Conservation (phyloP, 2,113 vertebrate genomes). For the Chloroceryle aenea region DNA sequence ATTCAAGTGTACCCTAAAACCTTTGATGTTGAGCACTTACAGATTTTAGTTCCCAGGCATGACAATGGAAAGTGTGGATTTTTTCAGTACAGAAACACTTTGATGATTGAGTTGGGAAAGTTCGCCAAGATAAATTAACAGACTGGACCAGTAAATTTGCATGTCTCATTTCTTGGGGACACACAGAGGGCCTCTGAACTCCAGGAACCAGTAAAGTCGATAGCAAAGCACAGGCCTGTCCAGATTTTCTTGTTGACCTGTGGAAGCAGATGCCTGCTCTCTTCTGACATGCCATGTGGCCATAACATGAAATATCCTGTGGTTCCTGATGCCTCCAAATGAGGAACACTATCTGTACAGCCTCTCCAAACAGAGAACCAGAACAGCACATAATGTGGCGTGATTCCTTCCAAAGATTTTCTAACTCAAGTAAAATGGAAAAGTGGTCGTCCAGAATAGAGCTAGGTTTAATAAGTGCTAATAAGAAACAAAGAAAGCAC, state of each 20-base stretch:
- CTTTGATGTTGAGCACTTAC: background rate
- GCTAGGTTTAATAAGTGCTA: background rate
- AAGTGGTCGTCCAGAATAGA: background rate
- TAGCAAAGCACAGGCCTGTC: background rate
- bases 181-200: background rate
- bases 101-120: background rate
- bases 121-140: background rate
- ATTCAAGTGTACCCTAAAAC: background rate
- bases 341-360: background rate
- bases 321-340: background rate
- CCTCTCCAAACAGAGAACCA: background rate
- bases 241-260: background rate
- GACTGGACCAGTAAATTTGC: background rate
- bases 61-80: background rate
- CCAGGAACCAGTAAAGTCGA: background rate
- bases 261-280: background rate
- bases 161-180: background rate
- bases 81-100: background rate
- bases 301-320: background rate
- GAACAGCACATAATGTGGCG: background rate
- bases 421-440: background rate
- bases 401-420: background rate
- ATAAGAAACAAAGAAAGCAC: constrained; percentile 46
- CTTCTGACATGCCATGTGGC: background rate
- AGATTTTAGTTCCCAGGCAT: background rate